Percentiles rank a stretch among this genome's conserved stretches.
Conservation (phyloP, 2,113 vertebrate genomes). For the Podiceps cristatus region DNA sequence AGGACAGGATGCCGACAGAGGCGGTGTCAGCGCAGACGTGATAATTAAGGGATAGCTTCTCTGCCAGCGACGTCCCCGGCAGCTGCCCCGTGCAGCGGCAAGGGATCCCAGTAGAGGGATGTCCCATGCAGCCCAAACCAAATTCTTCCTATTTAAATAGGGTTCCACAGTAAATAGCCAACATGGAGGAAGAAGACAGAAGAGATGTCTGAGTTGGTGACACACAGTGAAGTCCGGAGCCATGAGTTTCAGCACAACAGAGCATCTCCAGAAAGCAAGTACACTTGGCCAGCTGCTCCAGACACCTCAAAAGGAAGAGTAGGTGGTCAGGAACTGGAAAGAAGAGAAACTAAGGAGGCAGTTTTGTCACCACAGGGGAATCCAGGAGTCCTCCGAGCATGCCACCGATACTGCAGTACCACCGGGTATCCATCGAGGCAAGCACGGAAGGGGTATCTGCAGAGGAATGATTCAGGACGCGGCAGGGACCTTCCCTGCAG, state of each 20-base stretch:
- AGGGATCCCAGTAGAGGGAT: background rate
- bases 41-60: background rate
- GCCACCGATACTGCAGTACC: background rate
- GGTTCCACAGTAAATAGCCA: background rate
- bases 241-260: background rate
- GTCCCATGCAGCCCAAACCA: background rate
- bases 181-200: background rate
- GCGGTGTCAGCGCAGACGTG: background rate
- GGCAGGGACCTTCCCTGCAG: background rate
- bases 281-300: background rate
- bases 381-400: background rate
- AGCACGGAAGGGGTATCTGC: background rate
- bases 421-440: background rate
- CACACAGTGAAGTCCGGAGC: background rate
- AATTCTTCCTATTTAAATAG: background rate
- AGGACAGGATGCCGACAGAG: background rate
- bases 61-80: background rate
- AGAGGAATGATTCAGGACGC: background rate
- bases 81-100: too few species aligned
- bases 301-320: background rate
- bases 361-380: background rate
- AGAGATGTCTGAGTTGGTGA: background rate
- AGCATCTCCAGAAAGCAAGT: background rate
- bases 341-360: background rate
- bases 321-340: background rate